Evolutionary conservation across 2,888 invertebrate species (phyloP).

Genomic region (Proisotoma minuta): DNA sequence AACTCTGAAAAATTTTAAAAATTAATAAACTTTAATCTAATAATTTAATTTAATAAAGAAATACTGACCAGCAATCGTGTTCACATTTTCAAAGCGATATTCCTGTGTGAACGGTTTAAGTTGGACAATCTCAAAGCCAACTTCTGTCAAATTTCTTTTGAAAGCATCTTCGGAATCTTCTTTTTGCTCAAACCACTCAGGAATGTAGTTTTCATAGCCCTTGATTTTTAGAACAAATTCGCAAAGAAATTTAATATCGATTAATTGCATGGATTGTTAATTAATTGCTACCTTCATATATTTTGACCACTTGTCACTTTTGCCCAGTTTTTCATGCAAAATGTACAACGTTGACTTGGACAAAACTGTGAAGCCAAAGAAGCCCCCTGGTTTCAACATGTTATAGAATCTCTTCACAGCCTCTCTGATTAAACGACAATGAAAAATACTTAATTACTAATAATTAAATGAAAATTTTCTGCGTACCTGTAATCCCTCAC

Average conservation of each 20-base stretch:
- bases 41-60: background rate
- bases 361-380: constrained; percentile 31
- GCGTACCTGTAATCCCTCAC: constrained; percentile 28
- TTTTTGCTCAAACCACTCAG: constrained; percentile 29
- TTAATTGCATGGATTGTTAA: background rate
- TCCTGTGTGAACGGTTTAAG: constrained; percentile 15
- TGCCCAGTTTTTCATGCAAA: constrained; percentile 15
- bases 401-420: constrained; percentile 19
- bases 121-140: constrained; percentile 25
- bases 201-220: constrained; percentile 30
- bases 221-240: background rate
- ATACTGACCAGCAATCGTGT: constrained; percentile 22
- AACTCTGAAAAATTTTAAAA: constrained; percentile 18
- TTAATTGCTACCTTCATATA: constrained; percentile 24
- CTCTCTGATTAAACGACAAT: constrained; percentile 14
- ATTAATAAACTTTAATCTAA: background rate
- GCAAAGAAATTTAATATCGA: background rate
- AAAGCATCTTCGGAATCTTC: constrained; percentile 19
- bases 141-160: constrained; percentile 7
- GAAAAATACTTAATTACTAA: too few relatives aligned
- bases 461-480: background rate
- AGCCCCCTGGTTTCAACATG: constrained; percentile 29
- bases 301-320: constrained; percentile 20
- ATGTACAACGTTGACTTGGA: constrained; percentile 14
- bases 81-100: constrained; percentile 17